Percentiles rank a stretch among this genome's conserved stretches.
Conservation (phyloP, 2,888 invertebrate species). For the Drosophila maculinotata region DNA sequence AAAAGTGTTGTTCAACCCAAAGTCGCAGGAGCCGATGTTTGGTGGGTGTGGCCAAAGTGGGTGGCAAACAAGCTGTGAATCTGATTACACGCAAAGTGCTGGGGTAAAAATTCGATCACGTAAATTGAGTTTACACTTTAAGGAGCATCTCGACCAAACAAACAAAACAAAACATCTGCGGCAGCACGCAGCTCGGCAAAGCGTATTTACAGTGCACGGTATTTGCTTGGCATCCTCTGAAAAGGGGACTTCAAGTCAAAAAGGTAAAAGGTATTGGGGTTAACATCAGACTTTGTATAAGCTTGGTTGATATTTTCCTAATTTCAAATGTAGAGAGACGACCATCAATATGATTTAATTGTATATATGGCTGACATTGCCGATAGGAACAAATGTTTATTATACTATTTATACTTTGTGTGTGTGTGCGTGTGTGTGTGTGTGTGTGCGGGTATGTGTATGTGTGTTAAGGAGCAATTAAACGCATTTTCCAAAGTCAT, state of each 20-base stretch:
- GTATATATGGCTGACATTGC: too few relatives aligned
- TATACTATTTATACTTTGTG: too few relatives aligned
- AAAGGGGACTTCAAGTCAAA: constrained; percentile 3
- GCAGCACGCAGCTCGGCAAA: constrained; percentile 42
- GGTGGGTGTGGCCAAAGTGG: too few relatives aligned
- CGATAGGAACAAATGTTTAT: too few relatives aligned
- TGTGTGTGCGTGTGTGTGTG: background rate
- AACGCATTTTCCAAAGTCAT: constrained; percentile 28
- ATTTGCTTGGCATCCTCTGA: constrained; percentile 35
- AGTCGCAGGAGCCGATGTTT: background rate
- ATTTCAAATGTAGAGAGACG: too few relatives aligned
- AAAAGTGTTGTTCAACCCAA: constrained; percentile 22
- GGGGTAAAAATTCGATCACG: constrained; percentile 73
- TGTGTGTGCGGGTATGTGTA: background rate
- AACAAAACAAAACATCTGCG: constrained; percentile 49
- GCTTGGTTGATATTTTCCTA: too few relatives aligned
- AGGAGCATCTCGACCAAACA: constrained; percentile 26
- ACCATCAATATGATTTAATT: too few relatives aligned
- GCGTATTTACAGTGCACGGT: constrained; percentile 30
- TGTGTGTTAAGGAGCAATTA: constrained; percentile 6
- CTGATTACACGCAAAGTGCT: constrained; percentile 47
- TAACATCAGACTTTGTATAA: too few relatives aligned
- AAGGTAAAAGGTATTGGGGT: constrained; percentile 11
- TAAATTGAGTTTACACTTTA: constrained; percentile 76
- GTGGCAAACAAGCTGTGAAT: constrained; percentile 50